Evolutionary conservation across 2,797 vertebrate genomes (phyloP).

Genomic region (Lutjanus campechanus): DNA sequence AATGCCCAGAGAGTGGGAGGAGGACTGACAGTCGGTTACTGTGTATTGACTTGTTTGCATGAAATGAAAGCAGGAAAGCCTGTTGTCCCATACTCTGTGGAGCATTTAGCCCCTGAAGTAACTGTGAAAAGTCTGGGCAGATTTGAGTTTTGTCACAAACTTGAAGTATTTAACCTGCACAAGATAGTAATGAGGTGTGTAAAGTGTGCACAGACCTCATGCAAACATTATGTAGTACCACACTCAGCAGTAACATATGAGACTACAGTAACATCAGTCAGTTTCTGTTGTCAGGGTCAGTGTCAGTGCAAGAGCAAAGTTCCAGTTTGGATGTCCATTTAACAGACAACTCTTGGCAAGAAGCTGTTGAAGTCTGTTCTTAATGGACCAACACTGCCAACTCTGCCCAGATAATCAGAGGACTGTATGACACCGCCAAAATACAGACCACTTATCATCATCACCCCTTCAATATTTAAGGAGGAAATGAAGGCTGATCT

Average conservation of each 20-base stretch:
- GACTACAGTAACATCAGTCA: not conserved
- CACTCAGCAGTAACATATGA: not conserved
- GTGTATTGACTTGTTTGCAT: not conserved
- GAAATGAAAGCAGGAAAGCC: not conserved
- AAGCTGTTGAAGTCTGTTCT: slow-evolving; percentile 6
- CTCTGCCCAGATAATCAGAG: slow-evolving; percentile 9
- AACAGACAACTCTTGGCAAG: slow-evolving; percentile 25
- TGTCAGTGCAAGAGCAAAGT: not conserved
- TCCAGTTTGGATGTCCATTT: slow-evolving; percentile 14
- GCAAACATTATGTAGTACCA: not conserved
- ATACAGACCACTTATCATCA: slow-evolving; percentile 2
- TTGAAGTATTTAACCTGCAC: not conserved
- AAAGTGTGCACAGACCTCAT: not conserved
- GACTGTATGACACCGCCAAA: slow-evolving; percentile 15
- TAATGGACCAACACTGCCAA: not conserved
- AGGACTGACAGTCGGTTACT: not conserved
- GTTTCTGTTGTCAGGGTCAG: not conserved
- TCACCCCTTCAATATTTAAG: not conserved
- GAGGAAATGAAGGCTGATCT: slow-evolving; percentile 16
- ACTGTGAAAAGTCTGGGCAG: not conserved
- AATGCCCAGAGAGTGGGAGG: not conserved
- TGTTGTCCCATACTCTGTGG: not conserved
- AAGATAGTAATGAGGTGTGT: not conserved
- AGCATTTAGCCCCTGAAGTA: slow-evolving; percentile 3
- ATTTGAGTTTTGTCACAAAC: not conserved